These are phyloP conservation scores for Holothuria leucospilota DNA, from an alignment of 53 echinoderm and acorn worm genomes.

Conservation along the genomic window DNA sequence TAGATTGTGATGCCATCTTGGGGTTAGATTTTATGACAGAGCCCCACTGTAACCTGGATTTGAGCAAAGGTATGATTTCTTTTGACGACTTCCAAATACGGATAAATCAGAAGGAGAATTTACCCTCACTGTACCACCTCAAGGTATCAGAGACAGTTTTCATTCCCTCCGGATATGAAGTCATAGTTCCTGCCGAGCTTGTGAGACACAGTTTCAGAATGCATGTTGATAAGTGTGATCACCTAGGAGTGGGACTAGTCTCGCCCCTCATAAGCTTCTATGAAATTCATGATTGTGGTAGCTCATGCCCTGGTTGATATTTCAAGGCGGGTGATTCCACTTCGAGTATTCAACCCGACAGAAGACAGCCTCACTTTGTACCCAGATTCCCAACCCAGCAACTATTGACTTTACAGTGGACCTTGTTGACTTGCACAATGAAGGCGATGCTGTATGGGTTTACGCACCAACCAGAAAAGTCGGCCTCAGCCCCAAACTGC, in stretches of 20 bases:
- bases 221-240: not conserved
- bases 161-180: not conserved
- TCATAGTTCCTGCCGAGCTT: not conserved
- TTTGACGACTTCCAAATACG: too few relatives aligned
- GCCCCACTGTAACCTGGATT: too few relatives aligned
- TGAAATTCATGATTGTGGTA: slow-evolving; percentile 2
- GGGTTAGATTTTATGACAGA: too few relatives aligned
- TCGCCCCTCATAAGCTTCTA: not conserved
- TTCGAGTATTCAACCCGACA: slow-evolving; percentile 16
- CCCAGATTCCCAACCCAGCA: slow-evolving; percentile 13
- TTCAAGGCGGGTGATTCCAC: not conserved
- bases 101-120: too few relatives aligned
- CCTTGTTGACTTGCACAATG: not conserved
- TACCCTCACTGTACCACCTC: not conserved
- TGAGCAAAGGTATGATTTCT: too few relatives aligned
- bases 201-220: not conserved
- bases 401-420: slow-evolving; percentile 5
- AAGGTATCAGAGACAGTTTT: not conserved
- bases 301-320: not conserved
- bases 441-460: not conserved
- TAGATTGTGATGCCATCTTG: too few relatives aligned
- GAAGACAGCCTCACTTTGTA: not conserved
- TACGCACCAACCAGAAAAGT: too few relatives aligned
- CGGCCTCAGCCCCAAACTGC: too few relatives aligned
- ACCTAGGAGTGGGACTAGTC: not conserved